A percentile compares a stretch with the other conserved stretches of the same genome.
Conservation (phyloP, 2,113 vertebrate genomes). For the Myotis brandtii region DNA sequence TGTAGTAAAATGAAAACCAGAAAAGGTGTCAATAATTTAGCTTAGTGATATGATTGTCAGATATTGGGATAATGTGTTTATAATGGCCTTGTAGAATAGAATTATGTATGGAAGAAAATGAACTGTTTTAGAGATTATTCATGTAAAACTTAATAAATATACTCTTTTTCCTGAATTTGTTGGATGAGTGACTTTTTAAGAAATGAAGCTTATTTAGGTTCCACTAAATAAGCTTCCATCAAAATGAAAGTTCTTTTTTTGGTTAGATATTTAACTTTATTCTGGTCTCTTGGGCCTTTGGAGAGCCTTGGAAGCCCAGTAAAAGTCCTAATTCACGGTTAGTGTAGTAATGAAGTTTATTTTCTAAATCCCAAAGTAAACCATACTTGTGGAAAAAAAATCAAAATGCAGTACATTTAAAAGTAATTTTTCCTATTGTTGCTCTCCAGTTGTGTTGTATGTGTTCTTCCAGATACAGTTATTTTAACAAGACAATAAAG, state of each 20-base stretch:
- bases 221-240: not conserved
- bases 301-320: not conserved
- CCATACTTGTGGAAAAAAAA: not conserved
- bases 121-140: not conserved
- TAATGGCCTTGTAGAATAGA: not conserved
- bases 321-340: not conserved
- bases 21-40: not conserved
- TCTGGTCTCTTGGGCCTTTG: not conserved
- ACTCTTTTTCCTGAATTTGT: not conserved
- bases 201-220: not conserved
- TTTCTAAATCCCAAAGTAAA: slow-evolving; percentile 17
- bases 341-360: not conserved
- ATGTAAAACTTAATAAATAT: not conserved
- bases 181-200: not conserved
- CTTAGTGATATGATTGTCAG: not conserved
- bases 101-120: not conserved
- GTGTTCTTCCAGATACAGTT: not conserved
- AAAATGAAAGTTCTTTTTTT: slow-evolving; percentile 5
- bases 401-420: not conserved
- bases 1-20: not conserved
- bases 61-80: not conserved
- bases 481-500: slow-evolving; percentile 24
- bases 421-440: not conserved
- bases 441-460: not conserved
- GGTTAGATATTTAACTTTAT: not conserved